Conservation (phyloP, 2,797 vertebrate species). For the Peromyscus aztecus region DNA sequence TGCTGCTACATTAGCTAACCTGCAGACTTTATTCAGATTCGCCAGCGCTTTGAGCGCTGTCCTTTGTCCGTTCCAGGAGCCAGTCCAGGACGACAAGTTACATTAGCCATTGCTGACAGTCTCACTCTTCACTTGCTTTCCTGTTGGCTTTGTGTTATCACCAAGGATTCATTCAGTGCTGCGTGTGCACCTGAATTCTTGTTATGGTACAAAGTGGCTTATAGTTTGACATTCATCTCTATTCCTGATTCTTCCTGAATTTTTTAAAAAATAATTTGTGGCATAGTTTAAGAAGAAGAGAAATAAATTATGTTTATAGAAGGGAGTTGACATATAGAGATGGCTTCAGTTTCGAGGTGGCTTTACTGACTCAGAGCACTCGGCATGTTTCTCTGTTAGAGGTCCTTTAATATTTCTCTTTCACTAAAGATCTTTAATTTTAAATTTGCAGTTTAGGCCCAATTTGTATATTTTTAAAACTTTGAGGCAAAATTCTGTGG, state of each 20-base stretch:
- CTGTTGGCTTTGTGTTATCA: not conserved
- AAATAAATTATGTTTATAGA: not conserved
- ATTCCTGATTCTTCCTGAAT: not conserved
- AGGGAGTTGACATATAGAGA: not conserved
- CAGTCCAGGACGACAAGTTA: not conserved
- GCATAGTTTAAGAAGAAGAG: not conserved
- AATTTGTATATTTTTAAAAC: constrained; percentile 36
- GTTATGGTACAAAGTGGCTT: not conserved
- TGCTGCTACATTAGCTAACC: not conserved
- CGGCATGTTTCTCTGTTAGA: not conserved
- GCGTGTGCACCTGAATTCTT: not conserved
- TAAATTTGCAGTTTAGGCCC: constrained; percentile 3
- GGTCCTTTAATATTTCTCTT: not conserved
- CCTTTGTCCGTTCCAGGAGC: not conserved
- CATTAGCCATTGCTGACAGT: not conserved
- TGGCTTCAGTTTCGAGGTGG: not conserved
- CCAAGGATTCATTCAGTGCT: not conserved
- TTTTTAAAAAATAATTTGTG: constrained; percentile 6
- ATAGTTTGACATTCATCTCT: not conserved
- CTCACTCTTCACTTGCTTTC: not conserved
- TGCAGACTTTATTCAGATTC: not conserved
- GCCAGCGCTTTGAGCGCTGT: not conserved
- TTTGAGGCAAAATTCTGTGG: constrained; percentile 15
- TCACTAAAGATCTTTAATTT: not conserved
- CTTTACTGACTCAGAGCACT: no score